phyloP scores from a whole-genome alignment of 2,888 invertebrate genomes.

The Ophion slaviceki region DNA sequence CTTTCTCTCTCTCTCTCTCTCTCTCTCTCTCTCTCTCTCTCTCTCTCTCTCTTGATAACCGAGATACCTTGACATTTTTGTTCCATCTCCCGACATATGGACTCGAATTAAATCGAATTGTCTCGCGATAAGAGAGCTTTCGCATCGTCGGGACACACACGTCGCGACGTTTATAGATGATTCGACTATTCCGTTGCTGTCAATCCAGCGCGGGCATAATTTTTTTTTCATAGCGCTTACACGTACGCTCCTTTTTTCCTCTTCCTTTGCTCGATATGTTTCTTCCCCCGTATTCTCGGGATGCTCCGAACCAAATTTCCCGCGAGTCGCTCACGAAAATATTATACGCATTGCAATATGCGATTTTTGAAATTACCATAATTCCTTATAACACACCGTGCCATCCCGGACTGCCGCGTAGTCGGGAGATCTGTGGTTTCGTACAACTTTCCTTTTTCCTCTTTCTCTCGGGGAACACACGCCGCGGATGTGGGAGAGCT shows the following conservation, averaged over 20 bases:
- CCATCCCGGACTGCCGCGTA: constrained; percentile 33
- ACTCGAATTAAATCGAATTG: constrained; percentile 53
- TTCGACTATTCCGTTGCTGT: constrained; percentile 59
- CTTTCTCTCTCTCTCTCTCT: too few species aligned
- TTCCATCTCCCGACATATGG: constrained; percentile 15
- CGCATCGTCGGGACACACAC: constrained; percentile 49
- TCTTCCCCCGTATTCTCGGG: constrained; percentile 38
- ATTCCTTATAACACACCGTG: constrained; percentile 69
- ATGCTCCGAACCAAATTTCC: constrained; percentile 59
- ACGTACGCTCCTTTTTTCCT: constrained; percentile 25
- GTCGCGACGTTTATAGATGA: constrained; percentile 49
- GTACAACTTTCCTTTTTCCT: constrained; percentile 31
- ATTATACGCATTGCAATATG: constrained; percentile 72
- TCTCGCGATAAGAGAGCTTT: constrained; percentile 14
- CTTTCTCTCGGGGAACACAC: constrained; percentile 46
- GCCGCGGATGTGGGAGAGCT: constrained; percentile 45
- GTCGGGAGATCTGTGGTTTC: constrained; percentile 47
- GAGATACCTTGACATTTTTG: constrained; percentile 19
- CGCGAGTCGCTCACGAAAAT: constrained; percentile 47
- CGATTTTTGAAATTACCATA: constrained; percentile 76
- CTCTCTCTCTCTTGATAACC: background rate
- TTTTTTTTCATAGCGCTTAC: constrained; percentile 15
- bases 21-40: too few species aligned
- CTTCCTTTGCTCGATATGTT: constrained; percentile 1
- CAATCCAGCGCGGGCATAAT: constrained; percentile 51